Base-by-base conservation (phyloP, 2,797 vertebrate genomes). In the Cetoscarus ocellatus region DNA sequence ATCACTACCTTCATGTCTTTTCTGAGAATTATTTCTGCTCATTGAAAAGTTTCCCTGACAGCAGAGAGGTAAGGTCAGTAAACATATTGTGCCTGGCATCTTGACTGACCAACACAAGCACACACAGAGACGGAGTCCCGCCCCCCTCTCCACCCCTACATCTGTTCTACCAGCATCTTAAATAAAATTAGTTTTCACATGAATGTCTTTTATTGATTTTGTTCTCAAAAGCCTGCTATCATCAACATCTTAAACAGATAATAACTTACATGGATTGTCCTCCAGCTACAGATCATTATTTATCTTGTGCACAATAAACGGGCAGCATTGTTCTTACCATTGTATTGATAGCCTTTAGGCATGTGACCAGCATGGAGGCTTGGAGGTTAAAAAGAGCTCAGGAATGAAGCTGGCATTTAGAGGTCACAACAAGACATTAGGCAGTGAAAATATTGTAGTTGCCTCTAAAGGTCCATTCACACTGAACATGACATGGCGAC, bases 181-280 rank as follows among this genome's bases (percentile, higher is more conserved):
- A 17, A 36, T 62, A 61, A 56, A 50, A 7, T 40, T 39, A 40
- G 0, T 47, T 42, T 51, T 36, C 38, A 11, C 10, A 58, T 42
- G 15, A 18, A 63, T 47, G 42, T 17, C 42, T 45, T 49, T 61
- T 57, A 58, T 47, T 52, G 62, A 58, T 63, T 59, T 44, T 44
- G 14, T 27, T 10, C 38, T 14, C 35, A 11, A 34, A 48, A 42
- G 19, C 19, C 7, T 40, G 43, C 57, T 12, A 17, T 47, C 47
- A 35, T 39, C 6, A 62, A 57, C 17, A 48, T 48, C 42, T 11
- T 35, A 12, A 59, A 40, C 7, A 38, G 54, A 52, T 50, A 12
- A 50, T 50, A 39, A 38, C 54, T 56, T 17, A 45, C 35, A n/a
- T 36, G 12, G 15, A 38, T 40, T 5, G 15, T 27, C 27, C 11